phyloP scores from a whole-genome alignment of 1,140 invertebrate species.

The Drosophila elegans region DNA sequence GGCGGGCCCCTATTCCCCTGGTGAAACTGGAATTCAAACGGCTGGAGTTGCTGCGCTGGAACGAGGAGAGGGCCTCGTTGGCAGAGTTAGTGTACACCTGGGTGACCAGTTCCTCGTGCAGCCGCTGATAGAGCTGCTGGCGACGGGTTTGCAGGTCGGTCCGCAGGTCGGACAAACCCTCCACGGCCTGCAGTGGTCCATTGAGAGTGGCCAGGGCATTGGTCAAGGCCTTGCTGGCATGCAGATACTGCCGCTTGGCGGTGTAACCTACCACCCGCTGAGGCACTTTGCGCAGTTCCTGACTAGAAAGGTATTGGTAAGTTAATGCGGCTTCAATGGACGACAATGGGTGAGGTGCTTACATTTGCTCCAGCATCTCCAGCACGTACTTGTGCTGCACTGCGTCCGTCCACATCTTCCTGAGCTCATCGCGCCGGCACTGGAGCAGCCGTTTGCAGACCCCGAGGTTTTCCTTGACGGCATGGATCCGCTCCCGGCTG shows the following conservation, averaged over 20 bases:
- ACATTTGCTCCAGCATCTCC: slow-evolving; percentile 95
- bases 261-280: slow-evolving; percentile 90
- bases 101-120: slow-evolving; percentile 90
- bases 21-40: slow-evolving; percentile 86
- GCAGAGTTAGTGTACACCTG: slow-evolving; percentile 91
- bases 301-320: slow-evolving; percentile 85
- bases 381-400: slow-evolving; percentile 96
- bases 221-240: slow-evolving; percentile 93
- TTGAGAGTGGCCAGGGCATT: slow-evolving; percentile 89
- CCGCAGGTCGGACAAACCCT: slow-evolving; percentile 92
- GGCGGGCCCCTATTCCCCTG: slow-evolving; percentile 85
- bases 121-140: slow-evolving; percentile 89
- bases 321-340: not conserved
- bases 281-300: slow-evolving; percentile 91
- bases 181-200: slow-evolving; percentile 90
- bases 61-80: slow-evolving; percentile 85
- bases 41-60: slow-evolving; percentile 88
- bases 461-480: slow-evolving; percentile 94
- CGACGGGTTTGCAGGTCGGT: slow-evolving; percentile 90
- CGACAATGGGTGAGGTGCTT: slow-evolving; percentile 70
- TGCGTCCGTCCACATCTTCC: slow-evolving; percentile 96
- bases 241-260: slow-evolving; percentile 92
- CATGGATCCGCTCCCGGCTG: slow-evolving; percentile 92
- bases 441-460: slow-evolving; percentile 96
- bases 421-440: slow-evolving; percentile 96